Evolutionary conservation across 2,888 invertebrate species (phyloP).

Genomic region (Mesorhabditis belari): DNA sequence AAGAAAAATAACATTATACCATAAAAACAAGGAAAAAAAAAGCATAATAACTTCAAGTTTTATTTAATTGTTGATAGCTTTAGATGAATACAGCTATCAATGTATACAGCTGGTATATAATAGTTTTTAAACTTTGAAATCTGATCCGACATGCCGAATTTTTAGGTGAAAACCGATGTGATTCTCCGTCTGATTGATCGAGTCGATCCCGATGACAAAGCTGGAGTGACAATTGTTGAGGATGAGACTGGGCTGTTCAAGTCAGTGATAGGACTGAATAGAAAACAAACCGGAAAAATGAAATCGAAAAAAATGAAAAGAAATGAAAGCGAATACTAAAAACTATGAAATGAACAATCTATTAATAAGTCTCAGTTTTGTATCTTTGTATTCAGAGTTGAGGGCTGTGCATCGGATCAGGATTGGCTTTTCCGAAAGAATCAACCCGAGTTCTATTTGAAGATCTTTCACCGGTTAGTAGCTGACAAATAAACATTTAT

Average conservation of each 20-base stretch:
- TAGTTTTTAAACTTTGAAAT: too few species aligned
- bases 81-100: too few species aligned
- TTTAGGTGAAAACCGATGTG: background rate
- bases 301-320: background rate
- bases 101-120: too few species aligned
- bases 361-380: too few species aligned
- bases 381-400: constrained; percentile 4
- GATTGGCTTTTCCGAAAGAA: constrained; percentile 35
- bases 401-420: constrained; percentile 39
- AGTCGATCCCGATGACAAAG: constrained; percentile 38
- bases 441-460: constrained; percentile 41
- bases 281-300: background rate
- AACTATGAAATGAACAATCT: too few species aligned
- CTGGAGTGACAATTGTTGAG: constrained; percentile 34
- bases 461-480: constrained; percentile 24
- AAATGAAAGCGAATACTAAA: background rate
- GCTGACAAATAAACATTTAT: background rate
- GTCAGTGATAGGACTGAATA: background rate
- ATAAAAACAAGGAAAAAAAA: too few species aligned
- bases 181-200: constrained; percentile 2
- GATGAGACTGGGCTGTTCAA: constrained; percentile 30
- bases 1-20: too few species aligned
- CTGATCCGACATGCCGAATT: too few species aligned
- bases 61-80: too few species aligned
- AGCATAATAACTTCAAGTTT: too few species aligned